Evolutionary conservation across 2,113 vertebrate species (phyloP).

Genomic region (Microtus ochrogaster): DNA sequence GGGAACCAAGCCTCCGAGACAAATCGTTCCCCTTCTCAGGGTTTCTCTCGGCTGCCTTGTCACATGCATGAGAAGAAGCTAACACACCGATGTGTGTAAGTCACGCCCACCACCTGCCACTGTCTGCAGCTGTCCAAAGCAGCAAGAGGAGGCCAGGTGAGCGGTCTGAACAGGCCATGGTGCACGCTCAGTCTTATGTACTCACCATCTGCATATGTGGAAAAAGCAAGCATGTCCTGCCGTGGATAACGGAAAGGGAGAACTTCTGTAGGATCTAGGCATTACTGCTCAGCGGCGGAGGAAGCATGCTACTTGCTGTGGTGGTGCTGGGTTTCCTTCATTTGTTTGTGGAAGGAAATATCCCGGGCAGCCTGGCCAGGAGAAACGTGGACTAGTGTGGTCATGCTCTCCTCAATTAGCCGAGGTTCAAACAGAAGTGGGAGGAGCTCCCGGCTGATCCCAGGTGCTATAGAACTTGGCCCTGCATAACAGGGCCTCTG

Average conservation of each 20-base stretch:
- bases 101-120: background rate
- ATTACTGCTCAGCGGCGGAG: accelerated
- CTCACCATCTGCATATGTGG: background rate
- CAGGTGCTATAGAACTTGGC: background rate
- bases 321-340: background rate
- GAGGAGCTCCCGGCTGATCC: accelerated
- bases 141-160: background rate
- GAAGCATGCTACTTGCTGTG: accelerated
- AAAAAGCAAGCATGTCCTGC: background rate
- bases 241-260: background rate
- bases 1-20: background rate
- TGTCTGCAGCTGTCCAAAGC: accelerated
- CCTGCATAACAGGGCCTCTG: background rate
- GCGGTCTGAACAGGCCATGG: background rate
- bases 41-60: background rate
- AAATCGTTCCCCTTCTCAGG: background rate
- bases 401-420: background rate
- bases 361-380: accelerated
- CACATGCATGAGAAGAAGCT: background rate
- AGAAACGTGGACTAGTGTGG: accelerated
- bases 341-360: accelerated
- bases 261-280: background rate
- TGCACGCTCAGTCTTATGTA: background rate
- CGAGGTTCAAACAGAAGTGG: accelerated
- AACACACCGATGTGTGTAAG: background rate